Percentiles rank a stretch among this genome's conserved stretches.
Conservation (phyloP, 2,888 invertebrate genomes). For the Acholoe squamosa region DNA sequence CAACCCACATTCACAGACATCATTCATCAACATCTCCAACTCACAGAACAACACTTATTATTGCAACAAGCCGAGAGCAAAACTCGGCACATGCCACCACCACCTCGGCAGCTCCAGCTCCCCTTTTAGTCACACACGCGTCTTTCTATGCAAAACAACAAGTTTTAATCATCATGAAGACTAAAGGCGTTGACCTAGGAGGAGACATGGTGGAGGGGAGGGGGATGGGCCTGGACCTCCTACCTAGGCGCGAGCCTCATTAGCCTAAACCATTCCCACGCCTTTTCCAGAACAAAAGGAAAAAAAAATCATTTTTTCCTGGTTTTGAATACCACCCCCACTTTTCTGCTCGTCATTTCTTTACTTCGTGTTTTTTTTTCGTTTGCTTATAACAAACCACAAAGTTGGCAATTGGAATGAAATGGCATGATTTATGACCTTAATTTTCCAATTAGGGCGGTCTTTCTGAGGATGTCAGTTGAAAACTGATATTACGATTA, state of each 20-base stretch:
- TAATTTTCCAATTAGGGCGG: too few relatives aligned
- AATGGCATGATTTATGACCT: too few relatives aligned
- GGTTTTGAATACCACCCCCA: not conserved
- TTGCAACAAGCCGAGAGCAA: not conserved
- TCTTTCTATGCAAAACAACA: slow-evolving; percentile 8
- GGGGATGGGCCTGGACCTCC: slow-evolving; percentile 3
- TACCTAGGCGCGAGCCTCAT: not conserved
- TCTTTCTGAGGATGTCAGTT: too few relatives aligned
- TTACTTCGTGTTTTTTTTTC: not conserved
- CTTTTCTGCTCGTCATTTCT: not conserved
- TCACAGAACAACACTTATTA: not conserved
- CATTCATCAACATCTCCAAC: not conserved
- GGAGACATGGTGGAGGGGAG: not conserved
- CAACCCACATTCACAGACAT: not conserved
- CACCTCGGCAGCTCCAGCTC: not conserved
- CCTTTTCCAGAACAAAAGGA: not conserved
- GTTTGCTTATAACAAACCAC: not conserved
- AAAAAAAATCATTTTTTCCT: not conserved
- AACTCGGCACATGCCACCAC: not conserved
- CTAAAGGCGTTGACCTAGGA: not conserved
- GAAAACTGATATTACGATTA: too few relatives aligned
- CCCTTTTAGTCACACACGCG: slow-evolving; percentile 32
- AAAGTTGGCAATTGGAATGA: too few relatives aligned
- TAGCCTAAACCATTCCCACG: slow-evolving; percentile 1
- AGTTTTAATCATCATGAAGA: slow-evolving; percentile 2